phyloP scores from a whole-genome alignment of 2,113 vertebrate genomes.

The Chloropsis hardwickii region DNA sequence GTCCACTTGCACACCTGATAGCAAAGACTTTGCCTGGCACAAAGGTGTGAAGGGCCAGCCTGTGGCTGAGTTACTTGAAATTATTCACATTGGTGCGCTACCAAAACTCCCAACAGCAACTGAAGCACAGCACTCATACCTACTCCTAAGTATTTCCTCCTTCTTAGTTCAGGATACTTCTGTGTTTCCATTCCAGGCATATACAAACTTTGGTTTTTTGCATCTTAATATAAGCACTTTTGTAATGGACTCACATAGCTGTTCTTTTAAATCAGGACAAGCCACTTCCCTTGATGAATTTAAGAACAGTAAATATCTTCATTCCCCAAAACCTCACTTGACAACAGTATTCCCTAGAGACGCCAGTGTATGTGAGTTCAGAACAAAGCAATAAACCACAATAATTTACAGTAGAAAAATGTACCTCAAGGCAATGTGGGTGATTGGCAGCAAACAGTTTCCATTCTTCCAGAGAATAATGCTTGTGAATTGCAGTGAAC shows the following conservation, averaged over 20 bases:
- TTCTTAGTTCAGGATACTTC: background rate
- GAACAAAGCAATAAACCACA: constrained; percentile 43
- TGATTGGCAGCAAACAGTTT: constrained; percentile 86
- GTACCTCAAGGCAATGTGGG: constrained; percentile 93
- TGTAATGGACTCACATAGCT: background rate
- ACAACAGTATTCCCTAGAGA: constrained; percentile 20
- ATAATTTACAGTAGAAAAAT: background rate
- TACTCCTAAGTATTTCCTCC: background rate
- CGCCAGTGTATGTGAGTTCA: background rate
- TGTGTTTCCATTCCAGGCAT: background rate
- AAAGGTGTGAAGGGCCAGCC: background rate
- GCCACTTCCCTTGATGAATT: background rate
- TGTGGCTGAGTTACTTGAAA: background rate
- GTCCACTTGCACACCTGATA: background rate
- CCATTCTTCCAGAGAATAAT: constrained; percentile 95
- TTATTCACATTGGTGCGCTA: background rate
- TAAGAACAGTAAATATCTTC: constrained; percentile 17
- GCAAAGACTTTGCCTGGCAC: background rate
- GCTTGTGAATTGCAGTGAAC: constrained; percentile 96
- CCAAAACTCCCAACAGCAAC: background rate
- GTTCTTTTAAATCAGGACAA: background rate
- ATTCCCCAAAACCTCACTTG: constrained; percentile 23
- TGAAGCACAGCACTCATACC: background rate
- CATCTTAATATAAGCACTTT: background rate
- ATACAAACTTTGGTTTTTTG: background rate